These are phyloP conservation scores for Aethina tumida DNA, from an alignment of 1,140 invertebrate species.

Conservation along the genomic window DNA sequence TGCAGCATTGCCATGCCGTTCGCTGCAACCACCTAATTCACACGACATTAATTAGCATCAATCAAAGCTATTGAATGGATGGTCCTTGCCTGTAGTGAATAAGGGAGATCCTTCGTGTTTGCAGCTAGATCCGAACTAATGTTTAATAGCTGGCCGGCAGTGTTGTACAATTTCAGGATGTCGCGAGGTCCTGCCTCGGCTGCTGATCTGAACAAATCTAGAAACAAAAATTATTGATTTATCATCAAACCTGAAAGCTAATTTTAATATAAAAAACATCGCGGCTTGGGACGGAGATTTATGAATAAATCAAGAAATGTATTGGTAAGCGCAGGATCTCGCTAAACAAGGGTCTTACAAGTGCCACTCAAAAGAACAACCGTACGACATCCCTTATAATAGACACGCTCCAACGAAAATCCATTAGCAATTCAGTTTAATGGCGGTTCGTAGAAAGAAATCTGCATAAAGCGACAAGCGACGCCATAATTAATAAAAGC, in stretches of 20 bases:
- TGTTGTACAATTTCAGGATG: slow-evolving; percentile 51
- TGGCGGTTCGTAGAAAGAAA: too few species aligned
- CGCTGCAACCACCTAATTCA: slow-evolving; percentile 37
- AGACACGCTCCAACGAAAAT: too few species aligned
- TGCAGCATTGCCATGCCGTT: slow-evolving; percentile 33
- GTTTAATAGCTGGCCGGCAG: slow-evolving; percentile 51
- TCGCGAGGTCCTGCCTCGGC: slow-evolving; percentile 52
- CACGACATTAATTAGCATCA: slow-evolving; percentile 33
- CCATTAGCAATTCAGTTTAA: too few species aligned
- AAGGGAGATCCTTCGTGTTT: slow-evolving; percentile 53
- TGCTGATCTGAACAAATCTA: slow-evolving; percentile 51
- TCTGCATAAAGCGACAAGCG: too few species aligned
- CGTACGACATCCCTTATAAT: too few species aligned
- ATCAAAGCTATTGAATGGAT: slow-evolving; percentile 21
- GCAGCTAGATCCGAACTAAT: slow-evolving; percentile 50
- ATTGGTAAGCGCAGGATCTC: too few species aligned
- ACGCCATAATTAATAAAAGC: too few species aligned
- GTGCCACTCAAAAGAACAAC: too few species aligned
- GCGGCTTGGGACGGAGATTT: too few species aligned
- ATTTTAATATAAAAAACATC: not conserved
- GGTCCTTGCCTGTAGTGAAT: slow-evolving; percentile 30
- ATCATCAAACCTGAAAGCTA: not conserved
- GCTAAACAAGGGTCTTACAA: too few species aligned
- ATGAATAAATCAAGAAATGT: too few species aligned
- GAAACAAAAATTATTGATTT: too few species aligned